phyloP scores from a whole-genome alignment of 2,888 invertebrate species.

The Imbricaverruca yamaguchii region DNA sequence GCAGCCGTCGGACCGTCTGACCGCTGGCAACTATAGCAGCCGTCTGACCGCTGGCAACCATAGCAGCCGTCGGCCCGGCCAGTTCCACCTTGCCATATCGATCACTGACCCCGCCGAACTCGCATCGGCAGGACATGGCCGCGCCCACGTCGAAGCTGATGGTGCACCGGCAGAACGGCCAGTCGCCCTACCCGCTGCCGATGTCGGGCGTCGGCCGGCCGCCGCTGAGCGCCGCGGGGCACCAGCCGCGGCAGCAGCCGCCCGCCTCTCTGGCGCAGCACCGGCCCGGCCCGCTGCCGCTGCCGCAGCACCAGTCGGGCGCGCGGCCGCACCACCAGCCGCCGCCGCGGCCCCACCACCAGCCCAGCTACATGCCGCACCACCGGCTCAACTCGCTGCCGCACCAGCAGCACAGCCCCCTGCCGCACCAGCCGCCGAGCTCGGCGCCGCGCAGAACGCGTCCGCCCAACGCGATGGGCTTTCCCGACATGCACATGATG shows the following conservation, averaged over 20 bases:
- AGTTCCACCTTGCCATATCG: too few species aligned
- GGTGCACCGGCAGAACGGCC: neutral
- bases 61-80: too few species aligned
- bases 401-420: too few species aligned
- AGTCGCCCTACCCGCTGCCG: neutral
- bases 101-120: too few species aligned
- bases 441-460: neutral
- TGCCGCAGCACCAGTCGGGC: neutral
- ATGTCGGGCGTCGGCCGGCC: neutral
- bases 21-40: too few species aligned
- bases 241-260: neutral
- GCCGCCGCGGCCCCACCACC: too few species aligned
- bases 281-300: neutral
- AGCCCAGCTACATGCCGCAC: neutral
- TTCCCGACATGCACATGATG: slow-evolving; percentile 11
- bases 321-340: neutral
- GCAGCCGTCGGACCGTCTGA: too few species aligned
- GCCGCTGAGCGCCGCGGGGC: neutral
- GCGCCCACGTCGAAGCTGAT: neutral
- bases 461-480: neutral
- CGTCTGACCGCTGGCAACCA: too few species aligned
- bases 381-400: neutral
- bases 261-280: too few species aligned
- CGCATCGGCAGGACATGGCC: neutral
- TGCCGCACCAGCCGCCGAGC: neutral